These are phyloP conservation scores for Buathra laborator DNA, from an alignment of 2,888 invertebrate species.

Conservation along the genomic window DNA sequence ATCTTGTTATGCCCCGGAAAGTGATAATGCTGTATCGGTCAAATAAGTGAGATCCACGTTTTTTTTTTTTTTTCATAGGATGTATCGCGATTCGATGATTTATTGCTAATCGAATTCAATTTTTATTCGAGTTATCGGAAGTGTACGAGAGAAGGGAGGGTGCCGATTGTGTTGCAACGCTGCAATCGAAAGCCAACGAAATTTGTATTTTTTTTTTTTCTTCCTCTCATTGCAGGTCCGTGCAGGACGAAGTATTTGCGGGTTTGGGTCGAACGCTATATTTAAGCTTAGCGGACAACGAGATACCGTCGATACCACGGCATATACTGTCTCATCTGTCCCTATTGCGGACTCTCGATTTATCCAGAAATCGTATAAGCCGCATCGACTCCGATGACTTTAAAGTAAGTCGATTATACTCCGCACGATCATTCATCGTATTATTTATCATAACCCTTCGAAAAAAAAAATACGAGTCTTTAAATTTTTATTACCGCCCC, in stretches of 20 bases:
- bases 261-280: slow-evolving; percentile 91
- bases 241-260: slow-evolving; percentile 91
- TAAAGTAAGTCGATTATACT: slow-evolving; percentile 86
- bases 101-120: neutral
- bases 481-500: neutral
- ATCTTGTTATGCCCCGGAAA: neutral
- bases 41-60: neutral
- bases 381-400: slow-evolving; percentile 92
- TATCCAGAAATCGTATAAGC: slow-evolving; percentile 92
- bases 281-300: slow-evolving; percentile 93
- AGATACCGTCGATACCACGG: slow-evolving; percentile 91
- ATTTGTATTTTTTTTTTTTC: slow-evolving; percentile 11
- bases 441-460: neutral
- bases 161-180: neutral
- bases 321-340: slow-evolving; percentile 92
- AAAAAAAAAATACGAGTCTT: neutral
- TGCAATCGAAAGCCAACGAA: neutral
- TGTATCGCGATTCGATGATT: neutral
- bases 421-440: neutral
- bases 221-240: slow-evolving; percentile 87
- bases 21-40: slow-evolving; percentile 2
- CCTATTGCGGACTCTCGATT: slow-evolving; percentile 92
- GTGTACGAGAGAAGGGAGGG: neutral
- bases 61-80: neutral
- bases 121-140: neutral